Evolutionary conservation across 2,888 invertebrate genomes (phyloP).

Genomic region (Xanthia togata): DNA sequence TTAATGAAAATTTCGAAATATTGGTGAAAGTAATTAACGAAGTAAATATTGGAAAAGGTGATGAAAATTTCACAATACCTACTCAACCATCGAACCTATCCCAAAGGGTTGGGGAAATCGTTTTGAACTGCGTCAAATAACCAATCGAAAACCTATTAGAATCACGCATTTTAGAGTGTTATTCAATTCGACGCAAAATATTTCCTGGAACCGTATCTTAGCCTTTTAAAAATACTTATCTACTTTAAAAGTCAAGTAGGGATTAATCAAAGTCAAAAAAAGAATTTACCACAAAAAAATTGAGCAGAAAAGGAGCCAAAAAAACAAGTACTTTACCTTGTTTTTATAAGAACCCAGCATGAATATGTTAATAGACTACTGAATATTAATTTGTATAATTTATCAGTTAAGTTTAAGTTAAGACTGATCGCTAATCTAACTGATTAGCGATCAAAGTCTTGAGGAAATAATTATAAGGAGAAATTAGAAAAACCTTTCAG

Average conservation of each 20-base stretch:
- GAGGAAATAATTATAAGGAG: constrained; percentile 11
- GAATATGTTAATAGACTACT: constrained; percentile 54
- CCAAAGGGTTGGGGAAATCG: no score
- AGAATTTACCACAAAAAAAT: constrained; percentile 35
- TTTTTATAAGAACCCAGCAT: constrained; percentile 35
- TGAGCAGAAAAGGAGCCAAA: constrained; percentile 18
- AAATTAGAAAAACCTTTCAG: not conserved
- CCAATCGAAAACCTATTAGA: not conserved
- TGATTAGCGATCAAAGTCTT: constrained; percentile 21
- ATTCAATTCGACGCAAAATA: not conserved
- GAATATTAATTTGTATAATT: constrained; percentile 54
- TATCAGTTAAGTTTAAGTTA: constrained; percentile 31
- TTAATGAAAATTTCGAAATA: not conserved
- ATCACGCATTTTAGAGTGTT: not conserved
- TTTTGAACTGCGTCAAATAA: not conserved
- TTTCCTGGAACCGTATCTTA: not conserved
- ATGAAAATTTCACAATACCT: no score
- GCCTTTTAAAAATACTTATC: constrained; percentile 18
- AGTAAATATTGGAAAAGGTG: not conserved
- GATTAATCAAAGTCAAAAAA: constrained; percentile 35
- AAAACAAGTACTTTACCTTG: constrained; percentile 40
- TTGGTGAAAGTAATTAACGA: not conserved
- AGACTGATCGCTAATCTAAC: no score
- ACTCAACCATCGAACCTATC: not conserved
- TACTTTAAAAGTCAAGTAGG: constrained; percentile 19